A percentile compares a stretch with the other conserved stretches of the same genome.
Conservation (phyloP, 1,140 invertebrate species). For the Anoplolepis gracilipes region DNA sequence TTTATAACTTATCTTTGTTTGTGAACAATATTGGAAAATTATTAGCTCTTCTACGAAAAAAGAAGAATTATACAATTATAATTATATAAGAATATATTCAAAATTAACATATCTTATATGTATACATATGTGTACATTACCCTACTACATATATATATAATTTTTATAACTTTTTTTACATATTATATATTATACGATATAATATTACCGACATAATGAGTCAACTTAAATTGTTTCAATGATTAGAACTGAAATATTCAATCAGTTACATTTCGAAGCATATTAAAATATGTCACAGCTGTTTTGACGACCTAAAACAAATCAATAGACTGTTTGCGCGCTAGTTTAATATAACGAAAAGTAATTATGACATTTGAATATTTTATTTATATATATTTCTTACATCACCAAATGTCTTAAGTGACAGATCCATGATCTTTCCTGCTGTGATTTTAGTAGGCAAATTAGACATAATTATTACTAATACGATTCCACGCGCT, state of each 20-base stretch:
- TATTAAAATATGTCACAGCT: constrained; percentile 71
- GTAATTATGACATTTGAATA: too few species aligned
- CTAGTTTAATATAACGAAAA: too few species aligned
- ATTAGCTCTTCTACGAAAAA: too few species aligned
- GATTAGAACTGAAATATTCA: not conserved
- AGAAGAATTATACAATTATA: too few species aligned
- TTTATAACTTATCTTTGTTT: too few species aligned
- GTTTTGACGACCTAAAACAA: constrained; percentile 70
- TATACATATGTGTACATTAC: too few species aligned
- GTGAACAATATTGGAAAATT: too few species aligned
- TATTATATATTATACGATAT: not conserved
- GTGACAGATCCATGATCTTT: constrained; percentile 64
- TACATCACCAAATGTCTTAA: constrained; percentile 72
- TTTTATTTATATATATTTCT: not conserved
- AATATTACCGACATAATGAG: not conserved
- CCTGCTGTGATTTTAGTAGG: constrained; percentile 68
- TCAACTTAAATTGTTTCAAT: constrained; percentile 7
- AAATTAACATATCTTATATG: too few species aligned
- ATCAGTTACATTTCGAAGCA: constrained; percentile 67
- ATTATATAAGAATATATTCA: too few species aligned
- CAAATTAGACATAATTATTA: constrained; percentile 69
- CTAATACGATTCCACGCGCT: constrained; percentile 61
- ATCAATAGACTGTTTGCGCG: not conserved
- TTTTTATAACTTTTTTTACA: not conserved
- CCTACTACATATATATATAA: too few species aligned